Base-by-base conservation (phyloP, 2,113 vertebrate genomes). In the Scomber japonicus region DNA sequence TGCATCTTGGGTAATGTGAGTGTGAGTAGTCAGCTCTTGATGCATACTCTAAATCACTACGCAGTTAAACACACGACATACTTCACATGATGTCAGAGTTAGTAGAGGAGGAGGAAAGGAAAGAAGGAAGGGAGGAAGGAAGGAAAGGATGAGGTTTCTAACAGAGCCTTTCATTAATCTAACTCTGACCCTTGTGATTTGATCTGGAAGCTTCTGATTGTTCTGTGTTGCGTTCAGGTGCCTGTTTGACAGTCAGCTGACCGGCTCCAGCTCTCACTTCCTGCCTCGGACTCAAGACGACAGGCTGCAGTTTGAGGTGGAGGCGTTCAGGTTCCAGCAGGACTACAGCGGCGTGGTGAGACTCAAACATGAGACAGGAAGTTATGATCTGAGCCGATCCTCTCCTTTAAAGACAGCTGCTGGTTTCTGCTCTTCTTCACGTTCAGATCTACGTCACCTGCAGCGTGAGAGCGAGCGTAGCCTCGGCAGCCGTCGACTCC, bases 401-500 rank as follows among this genome's bases (percentile, higher is more conserved):
- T 48, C 11, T 0, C 15, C 11, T 31, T 31, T 6, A 35, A 59
- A 48, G 31, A 2, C 3, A 24, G 48, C 24, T 7, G 19, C 15
- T 16, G 10, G 30, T 5, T 40, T 5, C n/a, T 40, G 49, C 16
- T 19, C 17, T 16, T 61, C 13, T 16, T 61, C 13, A 35, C 49
- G 27, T 31, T 54, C 66, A 93, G 93, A 57, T 93, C 17, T 92
- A 90, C 75, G 44, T 94, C 56, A 91, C 84, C 17, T 93, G 93
- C 81, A 35, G 10, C 7, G 19, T 93, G 81, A 92, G 31, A 50
- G 91, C 92, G 16, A 71, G 19, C 0, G 31, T 44, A 3, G 84
- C 78, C 12, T 0, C 71, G 10, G 51, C 54, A 10, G 19, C 80
- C 1, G 56, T 73, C 6, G 72, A 75, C 3, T 31, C 27, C 45